Base-by-base conservation (phyloP, 2,797 vertebrate genomes). In the Urosaurus nigricauda region DNA sequence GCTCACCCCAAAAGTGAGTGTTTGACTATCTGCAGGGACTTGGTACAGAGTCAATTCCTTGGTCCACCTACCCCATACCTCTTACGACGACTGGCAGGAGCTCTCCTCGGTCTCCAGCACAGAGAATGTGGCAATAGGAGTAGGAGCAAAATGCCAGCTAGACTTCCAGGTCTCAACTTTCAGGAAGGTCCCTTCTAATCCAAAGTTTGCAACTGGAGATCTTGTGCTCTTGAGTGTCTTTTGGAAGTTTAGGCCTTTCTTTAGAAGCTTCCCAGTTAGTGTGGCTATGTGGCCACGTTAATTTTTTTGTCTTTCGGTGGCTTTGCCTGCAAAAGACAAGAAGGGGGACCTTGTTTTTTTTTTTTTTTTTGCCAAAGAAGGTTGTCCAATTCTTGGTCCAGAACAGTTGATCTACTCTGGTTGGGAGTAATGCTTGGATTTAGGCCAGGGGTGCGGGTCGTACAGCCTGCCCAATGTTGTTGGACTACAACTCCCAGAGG, bases 251-350 rank as follows among this genome's bases (percentile, higher is more conserved):
- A 29, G 19, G 73, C 40, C 3, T 2, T 11, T 73, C 73, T 63
- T 0, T 0, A 9, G 0, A 9, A 35, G 24, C 29, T 17, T 9
- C 6, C 47, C 29, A 32, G 29, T 40, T 6, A 5, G 51, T 74
- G 13, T 9, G 1, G 29, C 74, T 91, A 81, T 3, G 86, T 26
- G 74, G 92, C 0, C 0, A 65, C n/a, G 21, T 86, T 78, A 0
- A 26, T 6, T 1, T 32, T 68, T 7, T 92, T 92, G n/a, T 68
- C 63, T 90, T 96, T 96, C 0, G 96, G 96, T 12, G 96, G 96
- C 82, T 95, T 96, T 68, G 93, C 97, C 96, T 97, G 90, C 4
- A 82, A 91, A 91, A 82, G 0, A 17, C 79, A 87, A 8, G 58
- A 8, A 9, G 47, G 47, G 47, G 14, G n/a, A 65, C 1, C 21